A percentile compares a stretch with the other conserved stretches of the same genome.
Evolutionary conservation across 2,113 vertebrate species (phyloP).

Genomic region (Ramphastos sulfuratus): DNA sequence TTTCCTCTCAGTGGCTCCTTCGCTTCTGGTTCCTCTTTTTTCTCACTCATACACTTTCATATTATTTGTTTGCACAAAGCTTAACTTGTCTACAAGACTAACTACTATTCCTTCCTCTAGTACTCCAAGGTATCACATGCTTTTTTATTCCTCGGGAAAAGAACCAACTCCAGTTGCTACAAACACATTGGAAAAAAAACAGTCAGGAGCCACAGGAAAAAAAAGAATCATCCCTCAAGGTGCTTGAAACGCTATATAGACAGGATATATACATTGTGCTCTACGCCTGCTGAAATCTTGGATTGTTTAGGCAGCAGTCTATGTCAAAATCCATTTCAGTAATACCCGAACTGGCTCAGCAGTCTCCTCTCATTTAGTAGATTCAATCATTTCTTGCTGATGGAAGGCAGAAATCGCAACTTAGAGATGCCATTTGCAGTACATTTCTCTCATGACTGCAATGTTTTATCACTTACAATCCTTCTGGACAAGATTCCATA

Average conservation of each 20-base stretch:
- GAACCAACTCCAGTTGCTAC: neutral
- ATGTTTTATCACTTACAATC: conserved; percentile 37
- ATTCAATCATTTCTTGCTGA: conserved; percentile 54
- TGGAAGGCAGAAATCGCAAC: conserved; percentile 49
- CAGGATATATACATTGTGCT: neutral
- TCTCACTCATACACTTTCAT: neutral
- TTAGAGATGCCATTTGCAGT: conserved; percentile 30
- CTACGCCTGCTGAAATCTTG: neutral
- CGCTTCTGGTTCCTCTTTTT: neutral
- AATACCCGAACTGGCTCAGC: conserved; percentile 13
- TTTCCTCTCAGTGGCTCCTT: neutral
- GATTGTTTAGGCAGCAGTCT: conserved; percentile 41
- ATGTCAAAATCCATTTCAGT: conserved; percentile 51
- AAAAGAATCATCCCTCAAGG: neutral
- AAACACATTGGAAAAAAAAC: neutral
- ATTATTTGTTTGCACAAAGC: neutral
- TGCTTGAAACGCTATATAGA: neutral
- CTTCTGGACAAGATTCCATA: conserved; percentile 16
- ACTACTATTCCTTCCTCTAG: neutral
- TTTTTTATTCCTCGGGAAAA: neutral
- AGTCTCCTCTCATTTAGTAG: conserved; percentile 32
- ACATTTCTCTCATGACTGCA: conserved; percentile 25
- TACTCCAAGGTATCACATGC: neutral
- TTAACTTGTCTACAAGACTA: neutral
- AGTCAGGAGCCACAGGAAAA: neutral